phyloP scores from a whole-genome alignment of 2,888 invertebrate genomes.

The Morpho achilles region DNA sequence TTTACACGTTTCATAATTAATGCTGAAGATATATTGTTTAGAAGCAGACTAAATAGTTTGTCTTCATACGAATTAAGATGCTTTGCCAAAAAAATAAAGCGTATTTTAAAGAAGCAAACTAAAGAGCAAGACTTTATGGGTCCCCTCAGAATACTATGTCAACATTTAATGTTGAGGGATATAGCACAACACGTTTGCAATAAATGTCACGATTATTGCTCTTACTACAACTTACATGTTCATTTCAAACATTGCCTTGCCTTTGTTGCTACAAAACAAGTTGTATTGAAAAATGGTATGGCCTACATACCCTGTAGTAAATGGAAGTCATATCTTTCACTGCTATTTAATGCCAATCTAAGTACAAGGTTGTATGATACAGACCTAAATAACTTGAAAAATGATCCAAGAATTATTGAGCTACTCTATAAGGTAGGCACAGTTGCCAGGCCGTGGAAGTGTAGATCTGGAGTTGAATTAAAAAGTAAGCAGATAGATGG shows the following conservation, averaged over 20 bases:
- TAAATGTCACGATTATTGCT: slow-evolving; percentile 43
- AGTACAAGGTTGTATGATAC: slow-evolving; percentile 45
- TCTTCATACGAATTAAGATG: slow-evolving; percentile 54
- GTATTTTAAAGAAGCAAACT: slow-evolving; percentile 44
- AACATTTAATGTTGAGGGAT: slow-evolving; percentile 53
- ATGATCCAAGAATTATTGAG: slow-evolving; percentile 57
- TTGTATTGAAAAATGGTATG: slow-evolving; percentile 71
- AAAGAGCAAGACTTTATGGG: slow-evolving; percentile 34
- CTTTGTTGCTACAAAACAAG: slow-evolving; percentile 72
- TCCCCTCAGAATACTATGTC: slow-evolving; percentile 49
- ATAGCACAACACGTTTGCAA: slow-evolving; percentile 51
- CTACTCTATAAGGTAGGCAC: slow-evolving; percentile 44
- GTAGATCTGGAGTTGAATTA: slow-evolving; percentile 28
- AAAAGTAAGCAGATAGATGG: slow-evolving; percentile 60
- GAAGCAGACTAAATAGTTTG: slow-evolving; percentile 41
- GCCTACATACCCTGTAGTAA: slow-evolving; percentile 75
- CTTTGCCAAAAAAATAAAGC: slow-evolving; percentile 56
- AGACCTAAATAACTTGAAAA: slow-evolving; percentile 41
- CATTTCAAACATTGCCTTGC: slow-evolving; percentile 77
- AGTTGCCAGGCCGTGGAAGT: too few species aligned
- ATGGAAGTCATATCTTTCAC: slow-evolving; percentile 73
- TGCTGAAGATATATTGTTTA: slow-evolving; percentile 55
- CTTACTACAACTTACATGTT: slow-evolving; percentile 53
- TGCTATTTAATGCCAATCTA: slow-evolving; percentile 69
- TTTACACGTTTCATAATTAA: slow-evolving; percentile 53